Percentiles rank a stretch among this genome's conserved stretches.
Conservation (phyloP, 2,888 invertebrate genomes). For the Drosophila antonietae region DNA sequence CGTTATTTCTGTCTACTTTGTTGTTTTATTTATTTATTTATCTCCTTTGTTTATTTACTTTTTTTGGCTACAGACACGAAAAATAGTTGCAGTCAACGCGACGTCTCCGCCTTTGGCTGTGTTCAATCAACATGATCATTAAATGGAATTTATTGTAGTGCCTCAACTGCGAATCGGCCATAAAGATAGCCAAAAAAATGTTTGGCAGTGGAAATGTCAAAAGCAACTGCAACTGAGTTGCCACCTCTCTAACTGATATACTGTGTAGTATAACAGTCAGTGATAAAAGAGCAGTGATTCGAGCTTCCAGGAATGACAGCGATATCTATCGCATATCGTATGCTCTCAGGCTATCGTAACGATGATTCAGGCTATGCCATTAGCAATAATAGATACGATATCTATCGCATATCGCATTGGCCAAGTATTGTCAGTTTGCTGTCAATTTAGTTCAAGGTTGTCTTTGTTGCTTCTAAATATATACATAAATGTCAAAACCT, state of each 20-base stretch:
- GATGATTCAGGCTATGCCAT: too few species aligned
- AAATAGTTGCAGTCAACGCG: slow-evolving; percentile 34
- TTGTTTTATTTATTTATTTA: slow-evolving; percentile 6
- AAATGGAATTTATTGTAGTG: slow-evolving; percentile 31
- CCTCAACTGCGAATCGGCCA: slow-evolving; percentile 25
- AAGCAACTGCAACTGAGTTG: slow-evolving; percentile 7
- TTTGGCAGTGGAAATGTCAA: slow-evolving; percentile 12
- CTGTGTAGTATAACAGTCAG: neutral
- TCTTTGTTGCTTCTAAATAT: neutral
- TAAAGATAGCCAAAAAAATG: slow-evolving; percentile 19
- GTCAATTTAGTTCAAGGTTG: neutral
- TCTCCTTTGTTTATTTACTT: neutral
- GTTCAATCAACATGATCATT: slow-evolving; percentile 31
- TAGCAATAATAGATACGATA: neutral
- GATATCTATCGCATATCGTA: neutral
- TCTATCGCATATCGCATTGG: neutral
- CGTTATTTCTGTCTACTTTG: slow-evolving; percentile 15
- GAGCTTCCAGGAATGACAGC: neutral
- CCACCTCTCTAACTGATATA: slow-evolving; percentile 7
- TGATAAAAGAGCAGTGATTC: neutral
- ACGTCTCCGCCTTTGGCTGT: slow-evolving; percentile 17
- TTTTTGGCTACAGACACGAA: slow-evolving; percentile 2
- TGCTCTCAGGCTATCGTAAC: neutral
- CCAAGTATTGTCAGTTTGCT: neutral
- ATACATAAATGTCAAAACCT: slow-evolving; percentile 7